These are phyloP conservation scores for Drosophila saltans DNA, from an alignment of 1,140 invertebrate species.

Conservation along the genomic window DNA sequence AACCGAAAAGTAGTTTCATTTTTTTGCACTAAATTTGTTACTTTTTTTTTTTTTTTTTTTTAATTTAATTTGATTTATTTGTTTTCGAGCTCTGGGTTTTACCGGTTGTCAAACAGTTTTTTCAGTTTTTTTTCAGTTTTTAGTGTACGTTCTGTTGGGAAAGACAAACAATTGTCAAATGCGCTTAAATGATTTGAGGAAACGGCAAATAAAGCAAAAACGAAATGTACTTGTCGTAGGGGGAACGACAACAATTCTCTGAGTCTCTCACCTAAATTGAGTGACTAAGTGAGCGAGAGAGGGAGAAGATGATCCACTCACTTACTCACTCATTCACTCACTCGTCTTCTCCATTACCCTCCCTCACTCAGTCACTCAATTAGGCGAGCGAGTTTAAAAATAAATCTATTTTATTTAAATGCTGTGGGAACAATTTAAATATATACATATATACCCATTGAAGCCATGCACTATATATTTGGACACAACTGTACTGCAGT, in stretches of 20 bases:
- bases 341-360: not conserved
- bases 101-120: constrained; percentile 27
- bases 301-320: constrained; percentile 27
- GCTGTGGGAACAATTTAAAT: constrained; percentile 33
- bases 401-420: constrained; percentile 27
- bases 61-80: constrained; percentile 31
- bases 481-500: constrained; percentile 37
- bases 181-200: constrained; percentile 78
- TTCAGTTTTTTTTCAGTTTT: constrained; percentile 29
- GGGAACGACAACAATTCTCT: not conserved
- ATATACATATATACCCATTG: not conserved
- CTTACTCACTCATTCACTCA: constrained; percentile 23
- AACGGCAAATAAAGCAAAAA: constrained; percentile 70
- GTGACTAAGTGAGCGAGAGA: constrained; percentile 27
- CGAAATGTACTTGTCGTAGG: constrained; percentile 22
- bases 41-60: constrained; percentile 24
- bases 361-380: constrained; percentile 30
- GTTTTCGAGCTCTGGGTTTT: not conserved
- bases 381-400: constrained; percentile 28
- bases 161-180: constrained; percentile 76
- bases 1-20: constrained; percentile 66
- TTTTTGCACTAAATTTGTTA: constrained; percentile 39
- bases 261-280: constrained; percentile 32
- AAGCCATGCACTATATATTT: constrained; percentile 2
- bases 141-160: constrained; percentile 59